Evolutionary conservation across 2,888 invertebrate genomes (phyloP).

Genomic region (Mycogona germanica): DNA sequence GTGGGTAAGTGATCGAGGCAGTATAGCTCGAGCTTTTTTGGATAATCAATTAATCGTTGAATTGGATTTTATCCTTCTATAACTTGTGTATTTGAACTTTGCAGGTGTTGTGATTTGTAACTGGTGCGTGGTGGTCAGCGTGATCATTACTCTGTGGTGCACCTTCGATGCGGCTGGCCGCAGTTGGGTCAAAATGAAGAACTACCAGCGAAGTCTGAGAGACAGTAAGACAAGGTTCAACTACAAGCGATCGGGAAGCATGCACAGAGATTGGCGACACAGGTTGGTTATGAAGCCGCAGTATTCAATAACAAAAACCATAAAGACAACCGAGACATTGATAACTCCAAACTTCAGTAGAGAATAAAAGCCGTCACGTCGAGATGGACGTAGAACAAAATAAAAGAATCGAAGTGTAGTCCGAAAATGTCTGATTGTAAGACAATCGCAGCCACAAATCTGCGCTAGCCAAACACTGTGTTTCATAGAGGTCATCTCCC

Average conservation of each 20-base stretch:
- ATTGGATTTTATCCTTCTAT: background rate
- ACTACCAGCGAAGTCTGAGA: constrained; percentile 67
- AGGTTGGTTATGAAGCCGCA: constrained; percentile 49
- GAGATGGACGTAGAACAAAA: too few relatives aligned
- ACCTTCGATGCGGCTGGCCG: constrained; percentile 76
- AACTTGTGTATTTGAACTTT: constrained; percentile 18
- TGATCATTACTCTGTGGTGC: constrained; percentile 68
- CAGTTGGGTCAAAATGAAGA: constrained; percentile 82
- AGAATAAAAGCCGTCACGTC: too few relatives aligned
- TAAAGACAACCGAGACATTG: too few relatives aligned
- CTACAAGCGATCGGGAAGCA: constrained; percentile 60
- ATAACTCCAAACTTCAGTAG: too few relatives aligned
- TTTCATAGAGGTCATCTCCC: too few relatives aligned
- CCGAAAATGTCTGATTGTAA: too few relatives aligned
- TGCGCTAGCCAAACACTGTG: too few relatives aligned
- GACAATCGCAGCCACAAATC: too few relatives aligned
- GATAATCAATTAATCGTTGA: background rate
- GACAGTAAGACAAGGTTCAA: constrained; percentile 52
- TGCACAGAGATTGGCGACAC: constrained; percentile 66
- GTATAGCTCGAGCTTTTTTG: background rate
- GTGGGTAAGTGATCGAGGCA: constrained; percentile 45
- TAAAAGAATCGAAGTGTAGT: too few relatives aligned
- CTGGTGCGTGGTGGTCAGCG: constrained; percentile 57
- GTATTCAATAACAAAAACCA: too few relatives aligned
- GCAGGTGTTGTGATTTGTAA: constrained; percentile 63